A percentile compares a stretch with the other conserved stretches of the same genome.
These are phyloP conservation scores for Gastrophysa polygoni DNA, from an alignment of 2,888 invertebrate genomes.

Conservation along the genomic window DNA sequence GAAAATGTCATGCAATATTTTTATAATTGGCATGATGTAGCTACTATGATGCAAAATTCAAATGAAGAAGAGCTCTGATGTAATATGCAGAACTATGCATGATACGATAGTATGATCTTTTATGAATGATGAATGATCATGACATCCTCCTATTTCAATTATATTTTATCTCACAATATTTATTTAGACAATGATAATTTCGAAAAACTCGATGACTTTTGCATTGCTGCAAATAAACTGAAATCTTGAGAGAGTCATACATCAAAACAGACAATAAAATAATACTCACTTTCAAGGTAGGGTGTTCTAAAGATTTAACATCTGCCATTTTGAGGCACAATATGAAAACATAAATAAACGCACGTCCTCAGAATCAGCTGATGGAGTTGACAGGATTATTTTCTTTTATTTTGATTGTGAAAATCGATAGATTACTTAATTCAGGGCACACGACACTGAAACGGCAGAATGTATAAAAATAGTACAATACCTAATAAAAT, in stretches of 20 bases:
- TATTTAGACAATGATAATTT: too few relatives aligned
- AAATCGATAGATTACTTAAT: too few relatives aligned
- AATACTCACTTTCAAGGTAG: conserved; percentile 83
- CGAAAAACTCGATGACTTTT: too few relatives aligned
- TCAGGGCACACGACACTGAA: too few relatives aligned
- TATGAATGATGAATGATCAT: not conserved
- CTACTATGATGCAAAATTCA: not conserved
- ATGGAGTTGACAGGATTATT: conserved; percentile 12
- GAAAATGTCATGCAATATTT: too few relatives aligned
- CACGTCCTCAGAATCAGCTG: conserved; percentile 28
- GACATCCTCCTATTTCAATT: too few relatives aligned
- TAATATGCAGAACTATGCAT: not conserved
- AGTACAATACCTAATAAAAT: too few relatives aligned
- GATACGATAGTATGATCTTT: not conserved
- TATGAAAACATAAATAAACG: conserved; percentile 43
- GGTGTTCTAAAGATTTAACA: conserved; percentile 92
- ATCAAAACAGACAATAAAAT: not conserved
- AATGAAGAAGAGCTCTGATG: not conserved
- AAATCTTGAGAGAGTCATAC: too few relatives aligned
- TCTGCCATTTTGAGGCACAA: conserved; percentile 75
- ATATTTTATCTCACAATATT: not conserved
- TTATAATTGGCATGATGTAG: too few relatives aligned
- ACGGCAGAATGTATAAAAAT: too few relatives aligned
- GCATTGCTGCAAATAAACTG: too few relatives aligned
- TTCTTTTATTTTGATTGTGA: too few relatives aligned